Evolutionary conservation across 1,140 invertebrate genomes (phyloP).

Genomic region (Branchinecta lindahli): DNA sequence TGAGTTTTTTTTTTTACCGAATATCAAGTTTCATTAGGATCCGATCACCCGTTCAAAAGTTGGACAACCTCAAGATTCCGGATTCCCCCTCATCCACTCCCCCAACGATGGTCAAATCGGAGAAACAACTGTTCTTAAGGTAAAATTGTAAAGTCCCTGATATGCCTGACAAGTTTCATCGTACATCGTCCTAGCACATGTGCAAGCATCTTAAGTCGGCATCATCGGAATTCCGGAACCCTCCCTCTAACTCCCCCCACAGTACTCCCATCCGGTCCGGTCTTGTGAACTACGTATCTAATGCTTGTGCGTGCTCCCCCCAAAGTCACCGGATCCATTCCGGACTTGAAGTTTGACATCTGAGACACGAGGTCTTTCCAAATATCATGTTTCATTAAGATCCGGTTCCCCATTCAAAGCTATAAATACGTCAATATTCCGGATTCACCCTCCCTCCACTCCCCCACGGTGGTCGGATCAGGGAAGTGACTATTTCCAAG

Average conservation of each 20-base stretch:
- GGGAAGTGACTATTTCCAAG: too few species aligned
- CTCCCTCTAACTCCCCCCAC: too few species aligned
- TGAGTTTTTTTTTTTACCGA: too few species aligned
- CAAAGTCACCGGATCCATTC: not conserved
- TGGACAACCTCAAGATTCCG: not conserved
- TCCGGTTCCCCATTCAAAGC: too few species aligned
- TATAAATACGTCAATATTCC: too few species aligned
- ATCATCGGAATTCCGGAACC: not conserved
- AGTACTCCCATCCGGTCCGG: not conserved
- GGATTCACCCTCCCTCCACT: too few species aligned
- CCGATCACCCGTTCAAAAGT: conserved; percentile 3
- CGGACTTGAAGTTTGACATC: conserved; percentile 3
- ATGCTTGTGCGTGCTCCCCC: not conserved
- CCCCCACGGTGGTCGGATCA: too few species aligned
- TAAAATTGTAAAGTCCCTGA: not conserved
- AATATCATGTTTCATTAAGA: too few species aligned
- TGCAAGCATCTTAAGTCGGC: conserved; percentile 4
- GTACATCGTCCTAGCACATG: not conserved
- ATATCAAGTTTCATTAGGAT: conserved; percentile 9
- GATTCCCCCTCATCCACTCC: not conserved
- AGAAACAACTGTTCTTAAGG: not conserved
- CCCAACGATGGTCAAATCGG: not conserved
- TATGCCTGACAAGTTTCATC: conserved; percentile 4
- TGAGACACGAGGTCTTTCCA: not conserved
- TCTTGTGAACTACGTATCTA: not conserved